Percentiles rank a stretch among this genome's conserved stretches.
Evolutionary conservation across 2,797 vertebrate genomes (phyloP).

Genomic region (Taeniopygia guttata): DNA sequence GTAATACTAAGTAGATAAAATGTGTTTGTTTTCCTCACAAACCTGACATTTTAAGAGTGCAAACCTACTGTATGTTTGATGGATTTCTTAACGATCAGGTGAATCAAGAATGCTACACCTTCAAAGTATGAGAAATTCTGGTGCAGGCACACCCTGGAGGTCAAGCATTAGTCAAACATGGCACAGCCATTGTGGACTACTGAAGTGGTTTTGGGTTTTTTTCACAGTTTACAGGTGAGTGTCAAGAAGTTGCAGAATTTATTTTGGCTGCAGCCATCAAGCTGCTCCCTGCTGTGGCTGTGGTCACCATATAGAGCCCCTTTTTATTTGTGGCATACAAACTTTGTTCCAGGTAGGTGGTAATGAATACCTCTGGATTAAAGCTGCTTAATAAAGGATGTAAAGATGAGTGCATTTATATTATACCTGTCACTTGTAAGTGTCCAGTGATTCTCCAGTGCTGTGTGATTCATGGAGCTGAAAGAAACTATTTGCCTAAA

Average conservation of each 20-base stretch:
- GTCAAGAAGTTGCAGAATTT: background rate
- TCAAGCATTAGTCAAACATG: background rate
- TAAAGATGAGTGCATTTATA: constrained; percentile 1
- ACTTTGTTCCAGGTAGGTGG: background rate
- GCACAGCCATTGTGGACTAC: background rate
- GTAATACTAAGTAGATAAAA: background rate
- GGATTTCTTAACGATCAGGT: background rate
- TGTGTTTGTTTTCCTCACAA: background rate
- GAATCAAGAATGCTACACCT: background rate
- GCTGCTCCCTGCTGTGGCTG: background rate
- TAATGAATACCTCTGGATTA: constrained; percentile 40
- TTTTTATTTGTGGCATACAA: background rate
- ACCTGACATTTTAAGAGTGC: background rate
- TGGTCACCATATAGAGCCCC: background rate
- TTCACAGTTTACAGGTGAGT: background rate
- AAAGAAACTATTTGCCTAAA: constrained; percentile 70
- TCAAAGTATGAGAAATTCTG: background rate
- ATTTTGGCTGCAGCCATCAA: background rate
- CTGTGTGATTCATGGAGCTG: constrained; percentile 39
- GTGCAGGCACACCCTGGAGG: background rate
- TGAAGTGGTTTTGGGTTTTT: background rate
- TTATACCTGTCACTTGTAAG: constrained; percentile 50
- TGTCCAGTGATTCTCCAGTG: constrained; percentile 55
- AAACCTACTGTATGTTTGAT: background rate
- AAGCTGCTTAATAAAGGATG: constrained; percentile 25